These are phyloP conservation scores for Nipponacmea schrenckii DNA, from an alignment of 2,888 invertebrate species.

Conservation along the genomic window DNA sequence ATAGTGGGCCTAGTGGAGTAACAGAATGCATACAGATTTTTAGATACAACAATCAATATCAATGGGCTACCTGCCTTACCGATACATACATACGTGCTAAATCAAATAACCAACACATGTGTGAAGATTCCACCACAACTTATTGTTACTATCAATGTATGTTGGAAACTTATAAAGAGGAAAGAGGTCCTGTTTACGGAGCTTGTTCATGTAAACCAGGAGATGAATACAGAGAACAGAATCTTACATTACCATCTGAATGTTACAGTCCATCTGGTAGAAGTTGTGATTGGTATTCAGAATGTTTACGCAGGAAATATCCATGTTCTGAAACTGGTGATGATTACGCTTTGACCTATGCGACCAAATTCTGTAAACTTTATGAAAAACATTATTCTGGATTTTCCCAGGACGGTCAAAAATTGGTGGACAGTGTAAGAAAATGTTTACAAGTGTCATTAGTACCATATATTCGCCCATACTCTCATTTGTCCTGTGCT, in stretches of 20 bases:
- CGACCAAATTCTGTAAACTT: slow-evolving; percentile 27
- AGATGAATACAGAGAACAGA: not conserved
- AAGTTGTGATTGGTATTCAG: slow-evolving; percentile 26
- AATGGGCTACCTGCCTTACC: slow-evolving; percentile 29
- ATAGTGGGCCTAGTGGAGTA: not conserved
- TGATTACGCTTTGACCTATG: slow-evolving; percentile 27
- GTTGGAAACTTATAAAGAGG: slow-evolving; percentile 20
- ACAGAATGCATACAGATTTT: not conserved
- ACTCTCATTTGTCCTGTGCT: slow-evolving; percentile 12
- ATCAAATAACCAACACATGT: slow-evolving; percentile 16
- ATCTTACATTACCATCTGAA: slow-evolving; percentile 11
- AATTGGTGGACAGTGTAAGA: slow-evolving; percentile 29
- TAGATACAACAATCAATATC: slow-evolving; percentile 27
- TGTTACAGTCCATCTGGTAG: slow-evolving; percentile 30
- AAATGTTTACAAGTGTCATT: slow-evolving; percentile 32
- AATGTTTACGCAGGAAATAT: slow-evolving; percentile 24
- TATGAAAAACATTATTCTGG: slow-evolving; percentile 15
- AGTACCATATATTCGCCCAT: slow-evolving; percentile 27
- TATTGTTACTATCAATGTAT: slow-evolving; percentile 31
- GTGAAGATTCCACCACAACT: slow-evolving; percentile 13
- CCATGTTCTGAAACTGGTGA: slow-evolving; percentile 2
- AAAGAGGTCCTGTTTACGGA: slow-evolving; percentile 13
- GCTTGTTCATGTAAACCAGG: slow-evolving; percentile 22
- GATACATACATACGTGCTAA: slow-evolving; percentile 20
- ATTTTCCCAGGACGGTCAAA: slow-evolving; percentile 17